Base-by-base conservation (phyloP, 2,888 invertebrate species). In the Cryptops parisi region DNA sequence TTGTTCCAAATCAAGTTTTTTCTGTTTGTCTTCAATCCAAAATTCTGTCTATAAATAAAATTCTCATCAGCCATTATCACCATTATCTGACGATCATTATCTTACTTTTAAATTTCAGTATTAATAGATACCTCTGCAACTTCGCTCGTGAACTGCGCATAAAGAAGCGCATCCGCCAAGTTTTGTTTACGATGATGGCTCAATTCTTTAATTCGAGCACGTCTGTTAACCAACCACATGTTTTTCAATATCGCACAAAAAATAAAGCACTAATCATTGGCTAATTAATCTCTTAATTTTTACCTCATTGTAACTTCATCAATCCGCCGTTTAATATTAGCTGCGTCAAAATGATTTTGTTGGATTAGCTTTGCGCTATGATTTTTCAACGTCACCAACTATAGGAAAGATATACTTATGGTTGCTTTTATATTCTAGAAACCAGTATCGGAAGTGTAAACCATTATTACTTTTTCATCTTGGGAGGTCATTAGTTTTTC, bases 21-120 rank as follows among this genome's bases (percentile, higher is more conserved):
- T 89, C 58, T 84, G 80, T 66, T 89, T 93, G 67, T 93, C 93
- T 33, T 80, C 83, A 55, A 93, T 86, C 93, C 93, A 94, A 2
- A 79, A 79, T 63, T 87, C 81, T 0, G 90, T 85, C 72, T 74
- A 17, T 1, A 33, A 17, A n/a, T n/a, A n/a, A n/a, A n/a, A n/a
- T n/a, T n/a, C n/a, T n/a, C n/a, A n/a, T n/a, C n/a, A n/a, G 9
- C 9, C 38, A 33, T 12, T 33, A 33, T n/a, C n/a, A n/a, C n/a
- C n/a, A n/a, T n/a, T n/a, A n/a, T n/a, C 47, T 6, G 17, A 22
- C 4, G 51, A 4, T 51, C n/a, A 12, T 50, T 3, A 50, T 15
- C 47, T 25, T 3, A 47, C 19, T 6, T 17, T n/a, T 19, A 23
- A 23, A 21, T 12, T 24, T 22, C 12, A 25, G n/a, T n/a, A n/a